A percentile compares a stretch with the other conserved stretches of the same genome.
These are phyloP conservation scores for Hiodon alosoides DNA, from an alignment of 2,113 vertebrate genomes.

Conservation along the genomic window DNA sequence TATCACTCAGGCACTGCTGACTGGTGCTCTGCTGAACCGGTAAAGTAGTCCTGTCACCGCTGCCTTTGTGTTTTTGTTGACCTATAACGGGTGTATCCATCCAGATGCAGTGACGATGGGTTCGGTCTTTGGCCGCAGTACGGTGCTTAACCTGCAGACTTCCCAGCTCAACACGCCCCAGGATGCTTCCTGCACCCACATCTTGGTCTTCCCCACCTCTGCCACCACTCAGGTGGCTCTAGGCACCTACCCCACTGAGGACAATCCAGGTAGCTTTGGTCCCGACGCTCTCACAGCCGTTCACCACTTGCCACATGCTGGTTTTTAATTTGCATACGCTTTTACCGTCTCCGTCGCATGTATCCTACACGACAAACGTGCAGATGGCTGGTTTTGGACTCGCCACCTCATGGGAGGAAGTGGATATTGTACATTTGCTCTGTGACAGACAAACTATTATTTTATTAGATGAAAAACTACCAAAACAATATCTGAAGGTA, in stretches of 20 bases:
- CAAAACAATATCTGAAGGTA: no score
- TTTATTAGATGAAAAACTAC: no score
- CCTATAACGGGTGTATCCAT: background rate
- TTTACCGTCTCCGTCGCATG: background rate
- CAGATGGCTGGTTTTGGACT: no score
- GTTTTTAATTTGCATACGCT: background rate
- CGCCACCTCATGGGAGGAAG: no score
- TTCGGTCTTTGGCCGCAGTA: slow-evolving; percentile 92
- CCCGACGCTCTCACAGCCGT: background rate
- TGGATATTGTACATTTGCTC: no score
- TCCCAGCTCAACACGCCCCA: slow-evolving; percentile 96
- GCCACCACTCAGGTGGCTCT: slow-evolving; percentile 90
- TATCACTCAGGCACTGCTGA: no score
- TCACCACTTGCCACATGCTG: background rate
- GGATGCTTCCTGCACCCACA: slow-evolving; percentile 94
- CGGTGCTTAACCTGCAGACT: slow-evolving; percentile 86
- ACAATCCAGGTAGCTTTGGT: slow-evolving; percentile 74
- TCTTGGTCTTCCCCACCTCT: slow-evolving; percentile 93
- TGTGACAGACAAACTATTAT: no score
- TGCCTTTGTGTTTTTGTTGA: background rate
- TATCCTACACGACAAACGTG: no score
- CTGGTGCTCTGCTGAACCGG: no score
- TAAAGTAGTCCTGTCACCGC: no score
- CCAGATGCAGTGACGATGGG: slow-evolving; percentile 95
- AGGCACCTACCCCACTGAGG: slow-evolving; percentile 87